Evolutionary conservation across 2,113 vertebrate genomes (phyloP).

Genomic region (Lophochroa leadbeateri): DNA sequence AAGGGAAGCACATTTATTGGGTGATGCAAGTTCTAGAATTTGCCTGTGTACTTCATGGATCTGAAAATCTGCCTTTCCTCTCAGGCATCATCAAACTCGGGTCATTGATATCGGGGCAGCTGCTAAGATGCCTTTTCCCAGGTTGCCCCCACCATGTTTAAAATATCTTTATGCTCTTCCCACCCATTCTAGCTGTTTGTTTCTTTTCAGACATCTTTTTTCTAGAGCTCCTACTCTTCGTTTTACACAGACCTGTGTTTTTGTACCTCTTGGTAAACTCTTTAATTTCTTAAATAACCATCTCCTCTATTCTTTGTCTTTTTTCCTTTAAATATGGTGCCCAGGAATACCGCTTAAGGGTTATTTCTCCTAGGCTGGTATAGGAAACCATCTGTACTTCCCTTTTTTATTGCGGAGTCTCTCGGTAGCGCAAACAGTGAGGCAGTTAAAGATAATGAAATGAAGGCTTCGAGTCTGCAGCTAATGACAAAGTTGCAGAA

Average conservation of each 20-base stretch:
- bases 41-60: not conserved
- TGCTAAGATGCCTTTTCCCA: not conserved
- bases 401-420: not conserved
- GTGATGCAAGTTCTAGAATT: not conserved
- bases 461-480: not conserved
- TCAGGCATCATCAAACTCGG: not conserved
- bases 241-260: not conserved
- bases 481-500: slow-evolving; percentile 24
- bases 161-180: not conserved
- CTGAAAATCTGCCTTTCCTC: not conserved
- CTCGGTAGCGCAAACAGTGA: not conserved
- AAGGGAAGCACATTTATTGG: not conserved
- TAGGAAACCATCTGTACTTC: not conserved
- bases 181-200: not conserved
- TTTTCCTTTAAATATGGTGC: not conserved
- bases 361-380: not conserved
- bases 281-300: not conserved
- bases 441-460: slow-evolving; percentile 25
- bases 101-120: not conserved
- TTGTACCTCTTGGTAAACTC: not conserved
- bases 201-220: not conserved
- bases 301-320: not conserved
- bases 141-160: not conserved
- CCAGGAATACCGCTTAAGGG: not conserved
- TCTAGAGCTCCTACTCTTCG: not conserved